These are phyloP conservation scores for Merops nubicus DNA, from an alignment of 2,113 vertebrate genomes.

Conservation along the genomic window DNA sequence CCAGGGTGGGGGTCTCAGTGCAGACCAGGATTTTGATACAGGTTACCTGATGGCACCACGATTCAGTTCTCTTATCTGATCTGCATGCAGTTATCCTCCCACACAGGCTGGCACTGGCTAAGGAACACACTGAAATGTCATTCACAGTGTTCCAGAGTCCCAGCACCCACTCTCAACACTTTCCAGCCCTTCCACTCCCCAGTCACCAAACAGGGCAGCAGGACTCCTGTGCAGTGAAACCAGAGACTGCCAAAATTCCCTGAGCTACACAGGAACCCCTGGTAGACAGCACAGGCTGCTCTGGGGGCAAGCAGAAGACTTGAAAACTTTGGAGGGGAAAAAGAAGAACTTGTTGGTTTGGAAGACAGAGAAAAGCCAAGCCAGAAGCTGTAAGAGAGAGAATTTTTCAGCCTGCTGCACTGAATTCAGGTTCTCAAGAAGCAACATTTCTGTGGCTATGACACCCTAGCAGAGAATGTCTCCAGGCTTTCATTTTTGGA, in stretches of 20 bases:
- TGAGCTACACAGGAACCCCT: not conserved
- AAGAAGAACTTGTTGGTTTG: not conserved
- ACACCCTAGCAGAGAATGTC: not conserved
- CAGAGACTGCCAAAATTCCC: not conserved
- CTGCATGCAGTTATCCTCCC: fast-evolving
- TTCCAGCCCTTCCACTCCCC: not conserved
- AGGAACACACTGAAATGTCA: fast-evolving
- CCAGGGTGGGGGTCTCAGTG: not conserved
- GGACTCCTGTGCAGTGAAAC: not conserved
- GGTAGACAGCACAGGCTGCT: not conserved
- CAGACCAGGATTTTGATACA: not conserved
- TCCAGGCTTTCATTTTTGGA: too few relatives aligned
- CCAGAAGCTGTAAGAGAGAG: not conserved
- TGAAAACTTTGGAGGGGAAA: not conserved
- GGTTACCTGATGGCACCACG: not conserved
- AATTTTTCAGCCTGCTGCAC: not conserved
- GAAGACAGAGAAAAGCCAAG: not conserved
- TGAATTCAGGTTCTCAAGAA: not conserved
- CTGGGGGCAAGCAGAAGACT: not conserved
- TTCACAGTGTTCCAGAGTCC: too few relatives aligned
- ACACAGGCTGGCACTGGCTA: fast-evolving
- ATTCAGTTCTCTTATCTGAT: not conserved
- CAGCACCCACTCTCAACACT: too few relatives aligned
- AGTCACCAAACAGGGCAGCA: not conserved
- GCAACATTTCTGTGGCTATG: not conserved